Base-by-base conservation (phyloP, 2,797 vertebrate species). In the Margarornis squamiger region DNA sequence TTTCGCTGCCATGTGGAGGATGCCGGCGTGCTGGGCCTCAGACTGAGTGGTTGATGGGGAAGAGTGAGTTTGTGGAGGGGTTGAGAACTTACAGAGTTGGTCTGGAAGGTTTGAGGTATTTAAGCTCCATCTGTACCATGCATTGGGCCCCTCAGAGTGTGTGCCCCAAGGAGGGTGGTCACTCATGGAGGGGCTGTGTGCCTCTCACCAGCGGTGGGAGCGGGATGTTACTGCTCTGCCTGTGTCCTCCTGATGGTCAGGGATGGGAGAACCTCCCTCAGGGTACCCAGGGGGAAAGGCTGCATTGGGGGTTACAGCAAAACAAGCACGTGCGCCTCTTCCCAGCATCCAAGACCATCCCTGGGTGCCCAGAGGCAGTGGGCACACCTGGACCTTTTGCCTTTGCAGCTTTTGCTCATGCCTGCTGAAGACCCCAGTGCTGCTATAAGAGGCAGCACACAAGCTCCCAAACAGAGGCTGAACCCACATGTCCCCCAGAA, bases 41-140 rank as follows among this genome's bases (percentile, higher is more conserved):
- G 49, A 39, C 81, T 1, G 6, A 81, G 81, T 34, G 72, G 34
- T 57, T 0, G 51, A 83, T 78, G 0, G 1, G 27, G 27, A 2
- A 19, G 61, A 84, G 74, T 38, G 75, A 76, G 51, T 36, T 54
- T 48, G 70, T 48, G 78, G 81, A 59, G 86, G 62, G 85, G 77
- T 77, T 90, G 71, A 86, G 76, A 88, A 55, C 91, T 45, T 62
- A 34, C 0, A 46, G 63, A 43, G 43, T 61, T 1, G 4, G 43
- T 84, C 88, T 95, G 88, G 87, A 90, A 88, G 83, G 86, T 81
- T 3, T 97, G 97, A 98, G 97, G 97, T 98, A 98, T 98, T 97
- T 97, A 58, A 88, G 85, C 61, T 71, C 94, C 43, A 3, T 86
- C 70, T 1, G 12, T 76, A 70, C 63, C 89, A 57, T 19, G 86